Conservation (phyloP, 2,797 vertebrate species). For the Neopelma chrysocephalum region DNA sequence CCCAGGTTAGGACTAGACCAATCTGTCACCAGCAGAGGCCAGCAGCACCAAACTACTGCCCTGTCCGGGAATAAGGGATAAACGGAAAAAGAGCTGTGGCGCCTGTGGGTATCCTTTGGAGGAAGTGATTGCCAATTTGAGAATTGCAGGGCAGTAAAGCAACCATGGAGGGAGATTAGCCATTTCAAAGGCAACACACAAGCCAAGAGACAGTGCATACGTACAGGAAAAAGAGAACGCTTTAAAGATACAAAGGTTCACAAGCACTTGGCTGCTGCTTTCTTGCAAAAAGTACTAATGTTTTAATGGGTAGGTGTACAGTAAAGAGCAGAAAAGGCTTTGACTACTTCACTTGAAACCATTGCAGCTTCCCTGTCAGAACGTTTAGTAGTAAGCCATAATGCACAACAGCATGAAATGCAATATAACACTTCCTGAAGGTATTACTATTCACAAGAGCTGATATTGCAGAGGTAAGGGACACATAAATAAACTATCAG, state of each 20-base stretch:
- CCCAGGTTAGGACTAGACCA: not conserved
- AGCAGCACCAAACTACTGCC: not conserved
- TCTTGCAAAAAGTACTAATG: not conserved
- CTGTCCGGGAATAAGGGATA: not conserved
- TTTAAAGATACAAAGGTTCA: not conserved
- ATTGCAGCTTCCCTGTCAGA: not conserved
- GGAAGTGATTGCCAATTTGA: not conserved
- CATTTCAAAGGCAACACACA: not conserved
- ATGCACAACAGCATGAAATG: not conserved
- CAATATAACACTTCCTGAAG: not conserved
- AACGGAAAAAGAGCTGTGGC: not conserved
- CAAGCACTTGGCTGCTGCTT: not conserved
- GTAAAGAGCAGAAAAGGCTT: not conserved
- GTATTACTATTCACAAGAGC: not conserved
- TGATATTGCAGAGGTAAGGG: not conserved
- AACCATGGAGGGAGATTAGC: not conserved
- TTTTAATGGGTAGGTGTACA: not conserved
- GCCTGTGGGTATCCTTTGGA: not conserved
- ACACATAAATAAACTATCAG: not conserved
- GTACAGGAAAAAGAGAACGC: not conserved
- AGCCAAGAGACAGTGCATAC: not conserved
- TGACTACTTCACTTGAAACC: not conserved
- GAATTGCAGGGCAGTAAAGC: not conserved
- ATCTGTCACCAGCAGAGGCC: constrained; percentile 2
- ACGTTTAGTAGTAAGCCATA: not conserved